Base-by-base conservation (phyloP, 2,888 invertebrate genomes). In the Agonopterix alstromeriana region DNA sequence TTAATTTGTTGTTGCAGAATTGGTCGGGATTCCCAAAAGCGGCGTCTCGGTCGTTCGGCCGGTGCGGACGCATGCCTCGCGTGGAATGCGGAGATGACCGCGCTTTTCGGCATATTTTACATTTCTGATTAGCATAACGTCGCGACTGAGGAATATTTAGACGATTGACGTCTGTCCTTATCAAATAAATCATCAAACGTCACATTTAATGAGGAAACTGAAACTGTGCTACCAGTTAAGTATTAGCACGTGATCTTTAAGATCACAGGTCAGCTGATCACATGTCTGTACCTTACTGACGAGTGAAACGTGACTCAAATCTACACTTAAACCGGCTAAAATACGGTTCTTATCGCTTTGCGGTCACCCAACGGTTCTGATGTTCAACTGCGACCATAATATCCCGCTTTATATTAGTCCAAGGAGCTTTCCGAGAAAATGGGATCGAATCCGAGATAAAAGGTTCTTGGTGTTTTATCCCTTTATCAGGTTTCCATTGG, bases 71-170 rank as follows among this genome's bases (percentile, higher is more conserved):
- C 67, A 57, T 65, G 67, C 60, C 58, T 65, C 58, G 63, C 58
- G 61, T 61, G 81, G 87, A 86, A 87, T 87, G 86, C 86, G 86
- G 87, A 86, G 86, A 85, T 81, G 82, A 74, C 73, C 76, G 71
- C 68, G 59, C 60, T 68, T 72, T 78, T 77, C 65, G 77, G 68
- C 69, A 69, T 65, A 69, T 70, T 67, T 65, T 63, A 63, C 58
- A 65, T 66, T 67, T 61, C 68, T 71, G 54, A 81, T 85, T 84
- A 77, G 60, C 82, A 82, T 84, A 76, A 63, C 58, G 56, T 61
- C 67, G 70, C 72, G 69, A 64, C 60, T n/a, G 59, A 57, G 66
- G 67, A 60, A 56, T 53, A 51, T 51, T 54, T 48, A 52, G 48
- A 52, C 53, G 56, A 52, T 55, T 51, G 51, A 53, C 58, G 56